Evolutionary conservation across 2,113 vertebrate species (phyloP), one percentile per base, ranked within the genome.

Genomic region (Meles meles): DNA sequence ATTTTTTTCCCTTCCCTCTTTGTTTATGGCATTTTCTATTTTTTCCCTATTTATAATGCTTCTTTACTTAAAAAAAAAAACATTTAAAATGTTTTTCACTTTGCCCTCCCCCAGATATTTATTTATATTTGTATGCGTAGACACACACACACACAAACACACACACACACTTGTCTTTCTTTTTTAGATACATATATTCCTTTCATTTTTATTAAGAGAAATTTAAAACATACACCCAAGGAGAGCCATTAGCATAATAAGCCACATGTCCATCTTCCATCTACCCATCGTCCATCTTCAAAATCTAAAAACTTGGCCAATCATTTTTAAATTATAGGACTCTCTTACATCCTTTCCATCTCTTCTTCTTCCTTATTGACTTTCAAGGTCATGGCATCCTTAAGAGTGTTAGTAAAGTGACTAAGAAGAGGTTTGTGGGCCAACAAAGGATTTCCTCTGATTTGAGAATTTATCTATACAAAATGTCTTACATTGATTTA

Each of bases 61-160:
- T 94, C 11, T 80, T 84, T 90, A 96, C 37, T 85, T 91, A 63
- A 82, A 83, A 61, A 97, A 74, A 80, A 85, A 77, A 55, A 81
- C 25, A 31, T 52, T 89, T 80, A 83, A 44, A 87, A 57, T 34
- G 6, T 88, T 92, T 87, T 52, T 65, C 12, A 44, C 18, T 49
- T 29, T 57, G 25, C 21, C 27, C 17, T 61, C 39, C 25, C 76
- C 49, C 25, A 2, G 23, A 31, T 21, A 5, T n/a, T 2, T 71
- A 31, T 63, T 34, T 61, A 74, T 21, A 77, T 21, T 44, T 52
- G 7, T 42, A 47, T 47, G 42, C 47, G 42, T 47, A 76, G 44
- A 47, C 59, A 61, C 21, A 44, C 23, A 8, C 14, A 27, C 39
- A 44, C 39, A 29, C 6, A 15, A 61, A 21, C 57, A 59, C 21